Conservation (phyloP, 2,797 vertebrate species). For the Lacerta agilis region DNA sequence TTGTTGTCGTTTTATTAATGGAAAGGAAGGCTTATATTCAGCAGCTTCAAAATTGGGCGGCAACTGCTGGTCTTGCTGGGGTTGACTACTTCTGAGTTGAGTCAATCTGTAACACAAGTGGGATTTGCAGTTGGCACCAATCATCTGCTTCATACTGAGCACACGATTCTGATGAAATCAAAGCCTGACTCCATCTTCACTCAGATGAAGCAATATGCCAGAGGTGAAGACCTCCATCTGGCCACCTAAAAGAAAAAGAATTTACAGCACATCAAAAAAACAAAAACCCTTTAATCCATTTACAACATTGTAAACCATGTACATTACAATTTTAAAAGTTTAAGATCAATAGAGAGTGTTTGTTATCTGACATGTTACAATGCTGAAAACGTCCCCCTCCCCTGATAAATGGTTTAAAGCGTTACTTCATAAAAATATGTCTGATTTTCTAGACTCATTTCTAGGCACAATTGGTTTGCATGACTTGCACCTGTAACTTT, state of each 20-base stretch:
- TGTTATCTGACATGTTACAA: not conserved
- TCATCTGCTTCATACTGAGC: too few species aligned
- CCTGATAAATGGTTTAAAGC: not conserved
- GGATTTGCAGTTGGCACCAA: too few species aligned
- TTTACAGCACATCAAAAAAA: not conserved
- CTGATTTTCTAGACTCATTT: constrained; percentile 10
- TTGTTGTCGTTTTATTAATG: too few species aligned
- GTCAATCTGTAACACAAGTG: too few species aligned
- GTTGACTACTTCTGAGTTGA: too few species aligned
- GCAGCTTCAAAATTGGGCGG: too few species aligned
- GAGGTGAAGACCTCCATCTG: not conserved
- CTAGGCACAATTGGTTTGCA: not conserved
- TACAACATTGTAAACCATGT: not conserved
- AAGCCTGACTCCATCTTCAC: not conserved
- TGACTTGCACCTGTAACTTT: constrained; percentile 4
- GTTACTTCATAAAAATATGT: not conserved
- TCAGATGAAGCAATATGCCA: not conserved
- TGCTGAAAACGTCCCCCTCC: not conserved
- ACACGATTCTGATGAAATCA: not conserved
- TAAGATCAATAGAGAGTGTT: not conserved
- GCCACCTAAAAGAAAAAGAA: not conserved
- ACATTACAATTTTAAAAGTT: not conserved
- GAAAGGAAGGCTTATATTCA: too few species aligned
- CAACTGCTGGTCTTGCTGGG: too few species aligned
- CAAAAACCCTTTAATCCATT: not conserved